These are phyloP conservation scores for Pangasius mekongensis DNA, from an alignment of 2,797 vertebrate species.

Conservation along the genomic window DNA sequence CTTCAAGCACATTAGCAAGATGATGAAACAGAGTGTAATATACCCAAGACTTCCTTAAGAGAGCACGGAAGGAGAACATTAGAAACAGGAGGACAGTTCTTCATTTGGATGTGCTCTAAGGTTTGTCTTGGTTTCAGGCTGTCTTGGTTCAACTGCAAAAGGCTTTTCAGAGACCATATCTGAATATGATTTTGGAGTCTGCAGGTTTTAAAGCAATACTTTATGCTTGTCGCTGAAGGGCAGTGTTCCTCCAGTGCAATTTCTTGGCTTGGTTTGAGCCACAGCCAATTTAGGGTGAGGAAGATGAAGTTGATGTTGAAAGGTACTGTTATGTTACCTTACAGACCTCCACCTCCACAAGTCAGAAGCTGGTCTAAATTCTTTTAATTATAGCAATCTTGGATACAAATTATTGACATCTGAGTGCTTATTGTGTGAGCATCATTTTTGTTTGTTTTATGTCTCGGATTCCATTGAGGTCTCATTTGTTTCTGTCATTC, in stretches of 20 bases:
- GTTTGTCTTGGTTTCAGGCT: background rate
- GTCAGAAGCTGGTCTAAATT: background rate
- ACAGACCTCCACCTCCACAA: background rate
- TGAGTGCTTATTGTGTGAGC: background rate
- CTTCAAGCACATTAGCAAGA: conserved; percentile 63
- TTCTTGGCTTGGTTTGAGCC: conserved; percentile 12
- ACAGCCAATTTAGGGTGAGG: background rate
- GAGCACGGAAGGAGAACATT: background rate
- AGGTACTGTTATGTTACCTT: background rate
- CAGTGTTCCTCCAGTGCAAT: conserved; percentile 66
- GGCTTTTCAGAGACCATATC: background rate
- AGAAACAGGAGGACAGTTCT: background rate
- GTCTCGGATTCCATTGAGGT: conserved; percentile 56
- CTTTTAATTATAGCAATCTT: background rate
- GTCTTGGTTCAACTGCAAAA: background rate
- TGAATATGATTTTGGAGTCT: background rate
- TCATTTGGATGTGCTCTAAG: background rate
- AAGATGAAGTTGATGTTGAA: background rate
- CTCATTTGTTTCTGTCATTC: conserved; percentile 42
- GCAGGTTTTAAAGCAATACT: background rate
- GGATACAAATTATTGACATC: background rate
- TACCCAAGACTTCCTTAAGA: background rate
- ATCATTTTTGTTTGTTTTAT: conserved; percentile 48
- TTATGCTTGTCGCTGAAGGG: conserved; percentile 64
- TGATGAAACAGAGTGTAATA: conserved; percentile 66